Percentiles rank a stretch among this genome's conserved stretches.
phyloP scores from a whole-genome alignment of 2,113 vertebrate genomes.

The mouse (Mus musculus) region DNA sequence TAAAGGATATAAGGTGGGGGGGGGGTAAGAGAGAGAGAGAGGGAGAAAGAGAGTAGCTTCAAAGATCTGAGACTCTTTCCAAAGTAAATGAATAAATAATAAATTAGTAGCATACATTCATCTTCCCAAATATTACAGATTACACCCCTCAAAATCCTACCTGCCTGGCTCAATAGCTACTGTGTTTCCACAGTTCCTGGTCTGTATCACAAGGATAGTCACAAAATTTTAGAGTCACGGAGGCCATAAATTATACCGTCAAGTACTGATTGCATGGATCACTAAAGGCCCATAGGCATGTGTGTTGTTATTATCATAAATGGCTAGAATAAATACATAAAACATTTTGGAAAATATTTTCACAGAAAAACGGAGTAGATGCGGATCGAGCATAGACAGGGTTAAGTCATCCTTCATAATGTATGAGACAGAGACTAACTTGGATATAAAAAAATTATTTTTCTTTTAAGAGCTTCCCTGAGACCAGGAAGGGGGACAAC shows the following conservation, averaged over 20 bases:
- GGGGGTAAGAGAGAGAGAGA: no score
- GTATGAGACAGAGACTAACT: not conserved
- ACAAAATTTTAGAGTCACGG: not conserved
- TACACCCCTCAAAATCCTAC: not conserved
- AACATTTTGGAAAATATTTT: slow-evolving; percentile 40
- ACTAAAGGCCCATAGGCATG: not conserved
- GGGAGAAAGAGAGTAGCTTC: not conserved
- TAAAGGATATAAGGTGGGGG: not conserved
- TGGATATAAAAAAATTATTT: not conserved
- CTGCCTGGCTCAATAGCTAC: accelerated
- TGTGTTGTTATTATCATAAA: not conserved
- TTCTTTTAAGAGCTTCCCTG: not conserved
- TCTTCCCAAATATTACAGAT: not conserved
- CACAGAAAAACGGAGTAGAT: not conserved
- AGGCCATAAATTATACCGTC: not conserved
- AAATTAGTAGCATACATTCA: not conserved
- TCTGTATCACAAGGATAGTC: not conserved
- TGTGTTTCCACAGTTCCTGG: not conserved
- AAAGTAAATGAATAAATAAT: not conserved
- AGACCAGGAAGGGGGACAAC: no score
- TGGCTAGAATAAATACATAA: not conserved
- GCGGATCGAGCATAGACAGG: not conserved
- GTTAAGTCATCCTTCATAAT: not conserved
- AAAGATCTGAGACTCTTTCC: not conserved
- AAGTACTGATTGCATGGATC: not conserved